phyloP scores from a whole-genome alignment of 2,888 invertebrate genomes.

The Philopedon plagiatum region DNA sequence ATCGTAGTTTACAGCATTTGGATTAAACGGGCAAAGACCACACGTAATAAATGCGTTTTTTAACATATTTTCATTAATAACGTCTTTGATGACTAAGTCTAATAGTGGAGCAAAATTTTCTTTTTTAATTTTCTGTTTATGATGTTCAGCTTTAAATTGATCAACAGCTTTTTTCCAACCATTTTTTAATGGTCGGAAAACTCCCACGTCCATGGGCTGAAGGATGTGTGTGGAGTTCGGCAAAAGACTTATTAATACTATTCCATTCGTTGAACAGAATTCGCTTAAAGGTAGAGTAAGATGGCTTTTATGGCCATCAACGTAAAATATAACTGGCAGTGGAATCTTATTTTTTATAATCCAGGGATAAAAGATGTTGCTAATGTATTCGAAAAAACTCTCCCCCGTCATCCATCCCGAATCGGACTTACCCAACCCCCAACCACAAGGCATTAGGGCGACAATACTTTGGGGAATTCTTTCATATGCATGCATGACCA shows the following conservation, averaged over 20 bases:
- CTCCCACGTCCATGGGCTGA: slow-evolving; percentile 35
- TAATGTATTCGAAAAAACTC: too few species aligned
- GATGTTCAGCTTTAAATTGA: slow-evolving; percentile 25
- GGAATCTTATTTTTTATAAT: background rate
- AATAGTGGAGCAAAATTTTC: slow-evolving; percentile 39
- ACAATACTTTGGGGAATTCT: slow-evolving; percentile 14
- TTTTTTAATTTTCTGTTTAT: slow-evolving; percentile 10
- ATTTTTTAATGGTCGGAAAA: too few species aligned
- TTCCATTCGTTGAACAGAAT: slow-evolving; percentile 22
- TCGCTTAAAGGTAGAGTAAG: slow-evolving; percentile 22
- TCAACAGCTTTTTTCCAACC: slow-evolving; percentile 32
- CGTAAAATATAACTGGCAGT: too few species aligned
- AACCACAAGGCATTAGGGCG: background rate
- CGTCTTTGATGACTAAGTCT: too few species aligned
- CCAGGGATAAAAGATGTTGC: slow-evolving; percentile 19
- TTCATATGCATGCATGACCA: slow-evolving; percentile 22
- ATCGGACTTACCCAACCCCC: background rate
- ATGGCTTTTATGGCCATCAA: too few species aligned
- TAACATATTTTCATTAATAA: background rate
- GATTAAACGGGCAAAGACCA: slow-evolving; percentile 27
- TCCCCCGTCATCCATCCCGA: too few species aligned
- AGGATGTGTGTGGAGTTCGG: too few species aligned
- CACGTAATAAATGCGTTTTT: slow-evolving; percentile 8
- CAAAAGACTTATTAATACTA: too few species aligned
- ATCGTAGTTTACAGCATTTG: slow-evolving; percentile 19